phyloP scores from a whole-genome alignment of 2,797 vertebrate species.

The Loriculus beryllinus region DNA sequence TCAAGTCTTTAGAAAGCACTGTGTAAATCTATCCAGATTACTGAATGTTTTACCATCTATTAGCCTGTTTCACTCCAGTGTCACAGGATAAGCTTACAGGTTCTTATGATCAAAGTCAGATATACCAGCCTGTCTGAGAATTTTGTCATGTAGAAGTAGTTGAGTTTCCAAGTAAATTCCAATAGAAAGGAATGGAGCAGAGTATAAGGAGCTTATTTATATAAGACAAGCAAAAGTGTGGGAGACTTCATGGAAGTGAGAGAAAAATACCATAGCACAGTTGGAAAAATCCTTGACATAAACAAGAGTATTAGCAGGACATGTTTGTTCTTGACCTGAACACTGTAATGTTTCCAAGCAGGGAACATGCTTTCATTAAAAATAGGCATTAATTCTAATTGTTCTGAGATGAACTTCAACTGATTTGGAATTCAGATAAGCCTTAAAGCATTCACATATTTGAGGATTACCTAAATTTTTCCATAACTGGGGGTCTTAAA shows the following conservation, averaged over 20 bases:
- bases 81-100: constrained; percentile 2
- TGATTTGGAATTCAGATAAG: constrained; percentile 63
- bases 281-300: constrained; percentile 22
- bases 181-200: background rate
- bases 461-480: constrained; percentile 55
- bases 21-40: background rate
- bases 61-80: background rate
- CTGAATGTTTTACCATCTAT: background rate
- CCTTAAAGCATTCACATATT: constrained; percentile 46
- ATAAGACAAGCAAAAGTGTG: background rate
- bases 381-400: constrained; percentile 46
- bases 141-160: background rate
- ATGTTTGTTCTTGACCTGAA: constrained; percentile 46
- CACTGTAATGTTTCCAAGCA: constrained; percentile 5
- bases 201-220: constrained; percentile 7
- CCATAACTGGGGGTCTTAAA: background rate
- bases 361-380: constrained; percentile 27
- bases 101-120: background rate
- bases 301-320: constrained; percentile 40
- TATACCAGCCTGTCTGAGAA: background rate
- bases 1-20: background rate
- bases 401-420: constrained; percentile 20
- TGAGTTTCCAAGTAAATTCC: background rate
- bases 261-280: background rate
- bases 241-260: background rate